Evolutionary conservation across 2,888 invertebrate species (phyloP), one percentile per base, ranked within the genome.

Genomic region (Lymantria dispar): DNA sequence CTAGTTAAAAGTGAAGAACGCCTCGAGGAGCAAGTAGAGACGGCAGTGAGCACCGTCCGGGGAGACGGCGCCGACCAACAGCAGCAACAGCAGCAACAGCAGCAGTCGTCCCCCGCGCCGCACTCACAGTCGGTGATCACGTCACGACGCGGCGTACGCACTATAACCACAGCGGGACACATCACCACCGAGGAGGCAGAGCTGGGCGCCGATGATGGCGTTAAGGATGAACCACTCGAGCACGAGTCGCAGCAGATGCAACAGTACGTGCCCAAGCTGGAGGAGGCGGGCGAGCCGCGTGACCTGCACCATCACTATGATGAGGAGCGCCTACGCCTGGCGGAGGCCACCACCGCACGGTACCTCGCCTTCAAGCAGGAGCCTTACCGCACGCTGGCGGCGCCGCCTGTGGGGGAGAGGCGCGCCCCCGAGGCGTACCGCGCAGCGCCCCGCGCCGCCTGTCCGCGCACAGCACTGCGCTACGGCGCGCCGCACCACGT

Each of bases 161-260:
- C 93, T 31, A 94, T 94, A 68, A 94, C 93, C 15, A 87, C 94
- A 9, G 89, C 93, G 41, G 94, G 93, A 2, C 93, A 93, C 71
- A 93, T 94, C 54, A 93, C 90, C 33, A 83, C 75, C 36, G 75
- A 72, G 31, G 79, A 74, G 9, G 54, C 61, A 5, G 76, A 79
- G 48, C 66, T 73, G 46, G 62, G 66, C 11, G 46, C 61, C 41
- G 88, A 87, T 46, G 85, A 83, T 8, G 83, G 83, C 42, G 79
- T 76, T 9, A 88, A 87, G 58, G 66, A 71, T 3, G 56, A 76
- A 41, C 65, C 68, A 22, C 57, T 75, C 8, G 77, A 81, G 30
- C 74, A 73, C 31, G 74, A 76, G 12, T 64, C 62, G 37, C 70
- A 76, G 8, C 80, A 79, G 22, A 48, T 70, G 46, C 64, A 74